phyloP scores from a whole-genome alignment of 2,888 invertebrate species.

The Doris montereyensis region DNA sequence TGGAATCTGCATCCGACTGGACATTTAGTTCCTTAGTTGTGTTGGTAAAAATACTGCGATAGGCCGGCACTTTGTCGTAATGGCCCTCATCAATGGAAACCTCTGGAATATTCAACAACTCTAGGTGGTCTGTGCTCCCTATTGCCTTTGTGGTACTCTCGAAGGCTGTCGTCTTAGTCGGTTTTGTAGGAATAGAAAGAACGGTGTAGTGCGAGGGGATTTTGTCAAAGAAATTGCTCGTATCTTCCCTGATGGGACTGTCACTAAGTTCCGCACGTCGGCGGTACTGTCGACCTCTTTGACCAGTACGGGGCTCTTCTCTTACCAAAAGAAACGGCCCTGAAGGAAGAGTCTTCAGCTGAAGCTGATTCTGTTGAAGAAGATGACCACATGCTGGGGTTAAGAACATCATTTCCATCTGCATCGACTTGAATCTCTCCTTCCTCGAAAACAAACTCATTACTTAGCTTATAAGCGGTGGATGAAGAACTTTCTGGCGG shows the following conservation, averaged over 20 bases:
- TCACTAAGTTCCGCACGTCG: conserved; percentile 25
- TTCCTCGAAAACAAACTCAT: conserved; percentile 29
- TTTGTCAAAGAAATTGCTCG: conserved; percentile 59
- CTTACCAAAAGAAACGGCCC: too few species aligned
- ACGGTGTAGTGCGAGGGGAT: conserved; percentile 67
- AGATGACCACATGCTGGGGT: too few species aligned
- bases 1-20: background rate
- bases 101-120: background rate
- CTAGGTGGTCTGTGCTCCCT: conserved; percentile 37
- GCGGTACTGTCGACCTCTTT: background rate
- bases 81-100: conserved; percentile 26
- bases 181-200: conserved; percentile 57
- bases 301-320: background rate
- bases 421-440: conserved; percentile 28
- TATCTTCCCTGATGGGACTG: conserved; percentile 31
- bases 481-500: too few species aligned
- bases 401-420: conserved; percentile 34
- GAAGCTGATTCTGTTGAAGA: too few species aligned
- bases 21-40: conserved; percentile 61
- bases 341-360: too few species aligned
- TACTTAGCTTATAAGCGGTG: background rate
- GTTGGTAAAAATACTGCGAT: conserved; percentile 69
- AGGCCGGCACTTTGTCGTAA: conserved; percentile 66
- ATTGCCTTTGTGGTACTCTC: conserved; percentile 28
- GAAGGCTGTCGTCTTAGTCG: conserved; percentile 33